These are phyloP conservation scores for Acanthaster planci DNA, from an alignment of 35 echinoderm and acorn worm species.

Conservation along the genomic window DNA sequence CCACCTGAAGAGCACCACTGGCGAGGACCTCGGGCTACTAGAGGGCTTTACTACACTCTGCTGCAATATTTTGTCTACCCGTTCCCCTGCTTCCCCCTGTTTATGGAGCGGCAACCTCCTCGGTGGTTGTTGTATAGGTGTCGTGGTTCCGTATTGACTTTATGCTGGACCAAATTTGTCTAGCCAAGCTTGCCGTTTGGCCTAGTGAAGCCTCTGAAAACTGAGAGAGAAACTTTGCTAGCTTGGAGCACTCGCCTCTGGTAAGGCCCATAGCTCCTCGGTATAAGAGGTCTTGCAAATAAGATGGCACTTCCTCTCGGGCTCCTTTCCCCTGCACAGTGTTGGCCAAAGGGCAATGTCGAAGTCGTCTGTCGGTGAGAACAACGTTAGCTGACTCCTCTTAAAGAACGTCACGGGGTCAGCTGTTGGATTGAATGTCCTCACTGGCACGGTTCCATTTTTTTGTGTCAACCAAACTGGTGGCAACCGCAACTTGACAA, in stretches of 20 bases:
- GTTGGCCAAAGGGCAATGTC: no score
- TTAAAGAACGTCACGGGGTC: no score
- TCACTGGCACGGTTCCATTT: background rate
- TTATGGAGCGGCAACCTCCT: no score
- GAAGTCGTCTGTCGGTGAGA: background rate
- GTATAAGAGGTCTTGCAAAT: background rate
- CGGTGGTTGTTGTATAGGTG: slow-evolving; percentile 52
- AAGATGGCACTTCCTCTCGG: background rate
- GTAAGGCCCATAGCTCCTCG: no score
- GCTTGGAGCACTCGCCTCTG: slow-evolving; percentile 4
- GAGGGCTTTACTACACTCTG: slow-evolving; percentile 57
- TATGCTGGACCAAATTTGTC: slow-evolving; percentile 54
- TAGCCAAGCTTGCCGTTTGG: slow-evolving; percentile 49
- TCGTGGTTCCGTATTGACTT: slow-evolving; percentile 36
- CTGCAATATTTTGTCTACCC: slow-evolving; percentile 47
- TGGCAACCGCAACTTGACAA: background rate
- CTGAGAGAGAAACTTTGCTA: background rate
- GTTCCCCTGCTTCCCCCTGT: slow-evolving; percentile 47
- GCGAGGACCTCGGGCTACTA: slow-evolving; percentile 62
- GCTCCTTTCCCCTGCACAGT: no score
- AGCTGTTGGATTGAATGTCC: background rate
- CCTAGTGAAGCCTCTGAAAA: slow-evolving; percentile 57
- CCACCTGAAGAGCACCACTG: slow-evolving; percentile 62
- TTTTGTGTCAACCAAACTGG: background rate
- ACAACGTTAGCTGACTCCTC: background rate